A percentile compares a stretch with the other conserved stretches of the same genome.
Evolutionary conservation across 2,888 invertebrate genomes (phyloP).

Genomic region (Dorcus hopei): DNA sequence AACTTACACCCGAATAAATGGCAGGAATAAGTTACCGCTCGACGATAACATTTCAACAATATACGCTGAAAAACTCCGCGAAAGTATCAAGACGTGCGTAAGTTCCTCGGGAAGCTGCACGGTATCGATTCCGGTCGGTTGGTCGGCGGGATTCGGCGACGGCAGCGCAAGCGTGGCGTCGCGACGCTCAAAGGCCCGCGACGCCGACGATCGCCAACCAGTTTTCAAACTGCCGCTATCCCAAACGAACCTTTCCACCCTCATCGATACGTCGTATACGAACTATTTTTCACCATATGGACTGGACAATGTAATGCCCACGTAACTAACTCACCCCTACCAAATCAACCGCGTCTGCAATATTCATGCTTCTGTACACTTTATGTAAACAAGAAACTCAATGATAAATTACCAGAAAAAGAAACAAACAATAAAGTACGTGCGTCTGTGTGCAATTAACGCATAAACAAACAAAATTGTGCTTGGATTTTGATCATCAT

Average conservation of each 20-base stretch:
- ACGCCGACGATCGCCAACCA: slow-evolving; percentile 29
- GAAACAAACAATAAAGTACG: too few species aligned
- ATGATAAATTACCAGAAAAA: too few species aligned
- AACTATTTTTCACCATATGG: not conserved
- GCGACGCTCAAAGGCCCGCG: slow-evolving; percentile 27
- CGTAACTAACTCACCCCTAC: not conserved
- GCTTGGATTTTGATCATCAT: too few species aligned
- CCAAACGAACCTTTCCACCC: slow-evolving; percentile 22
- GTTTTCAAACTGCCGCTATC: slow-evolving; percentile 27
- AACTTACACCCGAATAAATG: too few species aligned
- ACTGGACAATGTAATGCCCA: not conserved
- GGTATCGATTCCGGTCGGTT: slow-evolving; percentile 36
- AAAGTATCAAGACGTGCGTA: slow-evolving; percentile 22
- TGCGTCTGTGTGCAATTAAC: too few species aligned
- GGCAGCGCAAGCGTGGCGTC: slow-evolving; percentile 29
- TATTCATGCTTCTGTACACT: too few species aligned
- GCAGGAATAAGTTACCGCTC: too few species aligned
- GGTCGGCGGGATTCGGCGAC: slow-evolving; percentile 28
- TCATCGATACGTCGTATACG: not conserved
- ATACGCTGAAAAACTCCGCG: not conserved
- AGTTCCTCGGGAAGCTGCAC: slow-evolving; percentile 19
- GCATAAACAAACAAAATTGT: too few species aligned
- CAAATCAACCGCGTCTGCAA: too few species aligned
- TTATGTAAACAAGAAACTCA: too few species aligned
- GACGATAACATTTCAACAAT: too few species aligned